Percentiles rank a stretch among this genome's conserved stretches.
Conservation (phyloP, 2,797 vertebrate genomes). For the Buphagus erythrorhynchus region DNA sequence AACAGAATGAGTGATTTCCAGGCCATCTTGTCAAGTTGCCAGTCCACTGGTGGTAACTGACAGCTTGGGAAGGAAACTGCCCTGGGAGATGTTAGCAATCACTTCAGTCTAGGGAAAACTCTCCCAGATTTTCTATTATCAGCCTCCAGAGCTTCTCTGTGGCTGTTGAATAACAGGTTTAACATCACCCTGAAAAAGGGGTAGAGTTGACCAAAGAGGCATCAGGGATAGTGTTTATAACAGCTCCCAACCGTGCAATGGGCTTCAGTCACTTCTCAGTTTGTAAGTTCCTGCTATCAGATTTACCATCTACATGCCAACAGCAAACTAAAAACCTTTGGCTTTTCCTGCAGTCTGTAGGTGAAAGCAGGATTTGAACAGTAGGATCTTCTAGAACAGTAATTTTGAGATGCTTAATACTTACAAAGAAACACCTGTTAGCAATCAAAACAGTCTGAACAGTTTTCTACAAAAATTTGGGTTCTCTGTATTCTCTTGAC, state of each 20-base stretch:
- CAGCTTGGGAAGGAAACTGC: neutral
- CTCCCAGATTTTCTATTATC: neutral
- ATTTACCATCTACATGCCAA: accelerated
- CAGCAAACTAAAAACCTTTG: neutral
- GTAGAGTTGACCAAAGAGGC: neutral
- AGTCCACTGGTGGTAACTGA: neutral
- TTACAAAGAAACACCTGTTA: neutral
- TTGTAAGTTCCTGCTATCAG: neutral
- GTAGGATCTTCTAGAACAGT: neutral
- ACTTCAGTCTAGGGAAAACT: neutral
- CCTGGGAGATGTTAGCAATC: neutral
- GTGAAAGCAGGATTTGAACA: neutral
- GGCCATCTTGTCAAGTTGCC: neutral
- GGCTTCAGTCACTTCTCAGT: neutral
- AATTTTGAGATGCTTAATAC: neutral
- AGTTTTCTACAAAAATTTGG: neutral
- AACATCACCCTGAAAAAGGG: neutral
- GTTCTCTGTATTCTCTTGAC: neutral
- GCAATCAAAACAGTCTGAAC: neutral
- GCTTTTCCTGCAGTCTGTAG: neutral
- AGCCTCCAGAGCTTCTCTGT: neutral
- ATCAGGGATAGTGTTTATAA: accelerated
- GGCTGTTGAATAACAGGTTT: neutral
- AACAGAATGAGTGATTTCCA: neutral
- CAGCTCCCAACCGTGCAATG: accelerated